Conservation (phyloP, 2,113 vertebrate species). For the Thamnophis sirtalis region DNA sequence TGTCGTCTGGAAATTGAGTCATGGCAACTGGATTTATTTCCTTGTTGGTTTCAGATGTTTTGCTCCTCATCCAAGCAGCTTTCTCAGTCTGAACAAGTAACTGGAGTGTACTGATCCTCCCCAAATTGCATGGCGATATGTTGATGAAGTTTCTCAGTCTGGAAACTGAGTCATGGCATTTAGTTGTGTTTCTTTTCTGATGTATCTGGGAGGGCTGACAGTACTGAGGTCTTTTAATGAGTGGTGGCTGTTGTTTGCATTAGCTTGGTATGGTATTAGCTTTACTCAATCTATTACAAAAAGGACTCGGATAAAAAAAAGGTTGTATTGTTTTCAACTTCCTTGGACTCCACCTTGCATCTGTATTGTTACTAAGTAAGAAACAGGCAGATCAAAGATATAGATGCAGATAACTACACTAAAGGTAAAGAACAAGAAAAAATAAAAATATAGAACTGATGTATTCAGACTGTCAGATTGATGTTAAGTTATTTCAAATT, state of each 20-base stretch:
- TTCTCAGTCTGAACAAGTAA: not conserved
- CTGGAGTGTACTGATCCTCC: not conserved
- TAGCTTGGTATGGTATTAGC: not conserved
- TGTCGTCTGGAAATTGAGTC: not conserved
- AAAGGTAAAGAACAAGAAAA: not conserved
- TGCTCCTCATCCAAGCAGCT: not conserved
- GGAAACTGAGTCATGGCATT: not conserved
- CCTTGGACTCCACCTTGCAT: not conserved
- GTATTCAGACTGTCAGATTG: not conserved
- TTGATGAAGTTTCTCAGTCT: not conserved
- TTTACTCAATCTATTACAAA: not conserved
- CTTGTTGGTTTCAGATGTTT: not conserved
- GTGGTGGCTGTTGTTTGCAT: not conserved
- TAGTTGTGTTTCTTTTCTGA: not conserved
- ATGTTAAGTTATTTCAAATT: slow-evolving; percentile 9
- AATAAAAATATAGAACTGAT: not conserved
- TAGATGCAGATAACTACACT: not conserved
- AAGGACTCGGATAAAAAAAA: not conserved
- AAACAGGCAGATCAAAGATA: not conserved
- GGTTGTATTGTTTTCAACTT: not conserved
- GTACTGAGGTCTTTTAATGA: not conserved
- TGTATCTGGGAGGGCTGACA: not conserved
- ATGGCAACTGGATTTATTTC: not conserved
- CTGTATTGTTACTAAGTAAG: not conserved
- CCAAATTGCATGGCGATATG: not conserved